Evolutionary conservation across 2,797 vertebrate species (phyloP), one percentile per base, ranked within the genome.

Genomic region (Enteromius afrohamiltoni): DNA sequence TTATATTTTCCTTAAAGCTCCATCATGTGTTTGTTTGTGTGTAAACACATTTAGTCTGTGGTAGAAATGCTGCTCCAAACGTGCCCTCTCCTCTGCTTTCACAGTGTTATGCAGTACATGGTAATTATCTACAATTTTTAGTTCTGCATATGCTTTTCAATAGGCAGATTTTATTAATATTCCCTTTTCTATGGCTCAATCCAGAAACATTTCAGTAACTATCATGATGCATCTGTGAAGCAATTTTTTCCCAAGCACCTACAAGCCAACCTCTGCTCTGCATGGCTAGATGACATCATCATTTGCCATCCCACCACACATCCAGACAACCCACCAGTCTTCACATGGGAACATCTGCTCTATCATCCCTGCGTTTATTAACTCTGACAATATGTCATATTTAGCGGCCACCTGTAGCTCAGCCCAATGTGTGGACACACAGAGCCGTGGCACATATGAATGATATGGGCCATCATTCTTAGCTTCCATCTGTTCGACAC

Each of bases 401-500:
- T 76, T 75, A 83, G 29, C 29, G n/a, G 58, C 55, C 80, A 74
- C 80, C 80, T 82, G 80, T 82, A 74, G 80, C 71, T 40, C 26
- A 74, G 55, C 55, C 21, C 68, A 60, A 42, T 81, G 55, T 81
- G 79, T 71, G 71, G 81, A 77, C 62, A 76, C 16, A 60, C 69
- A 82, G 37, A 80, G 29, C 62, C 23, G 0, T 6, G 3, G 69
- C 58, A 51, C 80, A 83, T 51, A 73, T 76, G 81, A 83, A 76
- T 42, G 23, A 69, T 68, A 55, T 29, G 64, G 40, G 8, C 34
- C 37, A 77, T 83, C 62, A 67, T 53, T 83, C 73, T 69, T 77
- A 31, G 23, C 11, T 77, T 77, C 81, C 73, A 77, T 83, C 81
- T 83, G 81, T 83, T 83, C 49, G 1, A 58, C 60, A 40, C 47